Evolutionary conservation across 1,140 invertebrate genomes (phyloP), one percentile per base, ranked within the genome.

Genomic region (Hestina assimilis): DNA sequence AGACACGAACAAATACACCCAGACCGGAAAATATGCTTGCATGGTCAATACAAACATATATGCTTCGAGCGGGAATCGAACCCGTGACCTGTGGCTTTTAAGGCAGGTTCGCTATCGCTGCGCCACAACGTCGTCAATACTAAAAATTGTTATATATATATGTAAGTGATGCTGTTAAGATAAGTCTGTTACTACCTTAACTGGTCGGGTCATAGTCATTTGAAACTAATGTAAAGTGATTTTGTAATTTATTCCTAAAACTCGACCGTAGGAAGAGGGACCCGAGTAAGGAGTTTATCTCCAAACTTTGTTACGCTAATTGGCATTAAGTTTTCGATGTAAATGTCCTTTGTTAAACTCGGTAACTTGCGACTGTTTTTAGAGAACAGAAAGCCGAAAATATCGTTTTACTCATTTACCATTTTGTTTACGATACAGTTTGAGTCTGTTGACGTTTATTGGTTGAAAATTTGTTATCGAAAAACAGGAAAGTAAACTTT

Each of bases 211-310:
- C 41, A 20, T 28, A 35, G 31, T 6, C 5, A 51, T 56, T 42
- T 56, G 57, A 64, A 31, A 55, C 33, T 57, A 57, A 46, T 29
- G 28, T 46, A 26, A 26, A 24, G 41, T 26, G 14, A 43, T 43
- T 43, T 43, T 21, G 5, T 8, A 43, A 24, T 43, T 43, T 43
- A 24, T 43, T 24, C 12, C 31, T n/a, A 5, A 5, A 15, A 15
- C 14, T 15, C 31, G 12, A n/a, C 14, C 24, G 24, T 4, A 28
- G 24, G 8, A 8, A 35, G 31, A 35, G 31, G 31, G 14, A 35
- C 8, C 15, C 31, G 12, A 35, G 5, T 15, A 8, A 35, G 31
- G 31, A 35, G 31, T 35, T 35, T 35, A 35, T 35, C 31, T 35
- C 2, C 2, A 15, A 17, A 35, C 31, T 35, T 35, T 35, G 3